Conservation (phyloP, 2,113 vertebrate species). For the Globicephala melas region DNA sequence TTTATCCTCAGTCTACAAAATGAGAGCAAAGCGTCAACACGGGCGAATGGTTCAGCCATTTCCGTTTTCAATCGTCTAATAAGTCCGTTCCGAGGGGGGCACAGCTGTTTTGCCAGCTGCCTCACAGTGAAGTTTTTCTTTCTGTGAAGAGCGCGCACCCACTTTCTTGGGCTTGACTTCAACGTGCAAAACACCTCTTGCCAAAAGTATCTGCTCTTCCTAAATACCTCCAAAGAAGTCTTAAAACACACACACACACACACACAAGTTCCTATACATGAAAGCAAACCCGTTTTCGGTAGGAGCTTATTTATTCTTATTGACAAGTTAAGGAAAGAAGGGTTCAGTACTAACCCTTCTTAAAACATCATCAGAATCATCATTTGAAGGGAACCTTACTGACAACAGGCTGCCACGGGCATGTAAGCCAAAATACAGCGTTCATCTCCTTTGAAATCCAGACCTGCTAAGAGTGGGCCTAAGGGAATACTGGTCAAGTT, state of each 20-base stretch:
- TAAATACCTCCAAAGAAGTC: background rate
- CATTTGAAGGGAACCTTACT: too few relatives aligned
- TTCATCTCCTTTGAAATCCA: fast-evolving
- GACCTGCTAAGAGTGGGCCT: fast-evolving
- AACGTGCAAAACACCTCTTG: background rate
- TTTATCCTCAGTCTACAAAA: conserved; percentile 91
- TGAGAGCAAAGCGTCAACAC: background rate
- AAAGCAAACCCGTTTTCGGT: background rate
- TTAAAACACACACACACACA: background rate
- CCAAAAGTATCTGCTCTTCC: background rate
- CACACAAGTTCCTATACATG: background rate
- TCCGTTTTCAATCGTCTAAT: fast-evolving
- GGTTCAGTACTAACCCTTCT: background rate
- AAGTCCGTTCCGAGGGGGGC: fast-evolving
- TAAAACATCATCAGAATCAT: background rate
- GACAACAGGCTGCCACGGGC: too few relatives aligned
- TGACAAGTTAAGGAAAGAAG: background rate
- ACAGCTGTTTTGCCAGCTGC: fast-evolving
- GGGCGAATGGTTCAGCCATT: fast-evolving
- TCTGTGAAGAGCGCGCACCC: fast-evolving
- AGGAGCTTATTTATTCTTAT: background rate
- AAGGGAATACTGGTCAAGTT: background rate
- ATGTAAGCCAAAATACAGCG: fast-evolving
- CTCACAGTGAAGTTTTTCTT: fast-evolving
- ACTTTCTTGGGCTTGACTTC: background rate